phyloP scores from a whole-genome alignment of 2,797 vertebrate species.

The Bradypodion ventrale region DNA sequence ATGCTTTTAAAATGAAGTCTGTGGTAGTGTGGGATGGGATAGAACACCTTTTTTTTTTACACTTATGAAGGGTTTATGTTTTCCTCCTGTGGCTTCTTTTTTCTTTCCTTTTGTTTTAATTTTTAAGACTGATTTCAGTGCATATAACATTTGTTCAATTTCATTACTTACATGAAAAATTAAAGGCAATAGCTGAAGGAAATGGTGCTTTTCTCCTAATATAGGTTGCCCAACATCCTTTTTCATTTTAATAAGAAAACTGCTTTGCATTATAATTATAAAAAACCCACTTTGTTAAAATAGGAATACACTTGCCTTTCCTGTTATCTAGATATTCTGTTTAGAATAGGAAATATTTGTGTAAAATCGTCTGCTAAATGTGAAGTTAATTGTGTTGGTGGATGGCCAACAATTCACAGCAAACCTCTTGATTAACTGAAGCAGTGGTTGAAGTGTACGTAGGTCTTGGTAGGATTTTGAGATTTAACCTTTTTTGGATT shows the following conservation, averaged over 20 bases:
- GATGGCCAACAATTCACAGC: neutral
- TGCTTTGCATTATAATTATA: conserved; percentile 18
- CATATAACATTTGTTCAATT: conserved; percentile 24
- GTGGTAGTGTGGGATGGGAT: neutral
- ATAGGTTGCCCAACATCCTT: conserved; percentile 8
- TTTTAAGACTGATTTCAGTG: neutral
- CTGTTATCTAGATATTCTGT: neutral
- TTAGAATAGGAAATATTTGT: neutral
- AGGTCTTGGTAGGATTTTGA: neutral
- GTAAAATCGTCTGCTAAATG: neutral
- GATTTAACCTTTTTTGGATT: too few species aligned
- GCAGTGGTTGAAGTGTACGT: neutral
- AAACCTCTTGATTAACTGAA: neutral
- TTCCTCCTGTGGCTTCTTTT: neutral
- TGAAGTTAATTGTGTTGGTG: neutral
- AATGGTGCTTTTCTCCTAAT: conserved; percentile 3
- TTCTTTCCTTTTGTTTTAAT: neutral
- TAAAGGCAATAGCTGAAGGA: conserved; percentile 21
- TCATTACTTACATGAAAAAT: too few species aligned
- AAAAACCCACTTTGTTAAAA: neutral
- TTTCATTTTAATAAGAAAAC: conserved; percentile 12
- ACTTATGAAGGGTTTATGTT: neutral
- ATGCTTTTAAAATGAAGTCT: neutral
- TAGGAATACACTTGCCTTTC: neutral
- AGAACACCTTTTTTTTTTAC: neutral